Evolutionary conservation across 2,797 vertebrate species (phyloP), one percentile per base, ranked within the genome.

Genomic region (Paratrypauchen microcephalus): DNA sequence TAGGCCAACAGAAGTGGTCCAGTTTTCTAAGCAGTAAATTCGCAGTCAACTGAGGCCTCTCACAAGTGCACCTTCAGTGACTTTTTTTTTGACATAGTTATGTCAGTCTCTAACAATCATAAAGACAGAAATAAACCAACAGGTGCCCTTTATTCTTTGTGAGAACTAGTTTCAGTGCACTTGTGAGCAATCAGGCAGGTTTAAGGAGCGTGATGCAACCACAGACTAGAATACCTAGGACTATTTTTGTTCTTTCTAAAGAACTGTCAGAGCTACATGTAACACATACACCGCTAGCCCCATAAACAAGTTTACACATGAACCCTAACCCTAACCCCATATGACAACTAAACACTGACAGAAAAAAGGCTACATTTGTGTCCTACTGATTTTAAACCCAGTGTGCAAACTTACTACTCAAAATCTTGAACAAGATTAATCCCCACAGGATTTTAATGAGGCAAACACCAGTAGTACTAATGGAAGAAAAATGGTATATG

Each of bases 351-450:
- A 13, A 45, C 3, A 3, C 39, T 12, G 13, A 41, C 39, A 16
- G 2, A 2, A 45, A 45, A 45, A 45, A 45, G 13, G 41, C 41
- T 41, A 13, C 11, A 41, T 41, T 2, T 41, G 39, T 41, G 41
- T 45, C 11, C 41, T 45, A 16, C 41, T 45, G 12, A 45, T 41
- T 41, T 41, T 41, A 39, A 65, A 52, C n/a, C 5, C 68, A 39
- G 52, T 77, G 52, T 2, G 18, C 19, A 79, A 74, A 68, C 60
- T 48, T 69, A 66, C 18, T 8, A 8, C 24, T 23, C 23, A 56
- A 58, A 41, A 75, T 65, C 47, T 41, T 57, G 39, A 79, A 83
- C 56, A 45, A n/a, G 79, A 82, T 81, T 86, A 86, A 1, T 76
- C 70, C 24, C 64, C 59, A 57, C 55, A 52, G 39, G 70, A 71